Conservation (phyloP, 2,888 invertebrate genomes). For the Meiosimyza decipiens region DNA sequence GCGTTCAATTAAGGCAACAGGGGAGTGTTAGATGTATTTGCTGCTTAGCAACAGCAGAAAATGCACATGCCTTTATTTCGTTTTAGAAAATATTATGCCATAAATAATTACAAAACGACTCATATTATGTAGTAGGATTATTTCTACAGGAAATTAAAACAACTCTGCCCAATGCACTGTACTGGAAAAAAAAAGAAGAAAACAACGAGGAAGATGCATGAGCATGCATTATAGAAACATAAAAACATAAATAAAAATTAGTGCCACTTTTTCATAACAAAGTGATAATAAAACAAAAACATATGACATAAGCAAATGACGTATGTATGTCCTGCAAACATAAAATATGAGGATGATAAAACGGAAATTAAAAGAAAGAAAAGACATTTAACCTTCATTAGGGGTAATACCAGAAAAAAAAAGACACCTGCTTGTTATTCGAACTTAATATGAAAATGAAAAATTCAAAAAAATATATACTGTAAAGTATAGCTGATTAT, state of each 20-base stretch:
- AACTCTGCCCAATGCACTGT: too few relatives aligned
- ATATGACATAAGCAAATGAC: slow-evolving; percentile 10
- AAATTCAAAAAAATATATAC: too few relatives aligned
- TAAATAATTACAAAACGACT: not conserved
- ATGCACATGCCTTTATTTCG: slow-evolving; percentile 8
- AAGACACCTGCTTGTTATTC: too few relatives aligned
- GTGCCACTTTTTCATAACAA: not conserved
- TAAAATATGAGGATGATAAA: too few relatives aligned
- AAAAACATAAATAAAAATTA: slow-evolving; percentile 7
- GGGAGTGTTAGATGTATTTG: not conserved
- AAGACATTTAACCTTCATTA: too few relatives aligned
- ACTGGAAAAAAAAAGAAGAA: not conserved
- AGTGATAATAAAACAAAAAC: slow-evolving; percentile 11
- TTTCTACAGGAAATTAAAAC: not conserved
- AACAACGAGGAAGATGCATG: not conserved
- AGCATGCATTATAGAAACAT: slow-evolving; percentile 4
- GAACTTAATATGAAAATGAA: too few relatives aligned
- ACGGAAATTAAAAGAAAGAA: too few relatives aligned
- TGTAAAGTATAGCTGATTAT: too few relatives aligned
- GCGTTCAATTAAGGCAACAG: not conserved
- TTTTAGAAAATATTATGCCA: slow-evolving; percentile 4
- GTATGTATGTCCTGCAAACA: too few relatives aligned
- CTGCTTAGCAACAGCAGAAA: not conserved
- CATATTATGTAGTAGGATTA: not conserved
- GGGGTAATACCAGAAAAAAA: too few relatives aligned